Conservation (phyloP, 2,797 vertebrate genomes). For the Falco cherrug region DNA sequence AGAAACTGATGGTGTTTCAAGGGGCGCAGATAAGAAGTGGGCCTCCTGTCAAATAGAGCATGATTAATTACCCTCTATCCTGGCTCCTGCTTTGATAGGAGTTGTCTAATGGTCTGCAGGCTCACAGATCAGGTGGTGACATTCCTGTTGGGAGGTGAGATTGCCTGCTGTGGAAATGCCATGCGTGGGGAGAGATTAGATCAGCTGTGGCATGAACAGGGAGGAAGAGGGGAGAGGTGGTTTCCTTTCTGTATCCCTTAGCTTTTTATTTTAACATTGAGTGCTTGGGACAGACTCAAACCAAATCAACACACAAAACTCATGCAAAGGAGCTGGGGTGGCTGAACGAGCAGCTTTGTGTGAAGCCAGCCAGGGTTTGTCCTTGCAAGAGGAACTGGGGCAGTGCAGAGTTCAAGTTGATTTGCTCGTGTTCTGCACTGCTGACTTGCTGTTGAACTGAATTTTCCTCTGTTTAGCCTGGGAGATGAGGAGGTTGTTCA, state of each 20-base stretch:
- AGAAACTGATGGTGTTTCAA: slow-evolving; percentile 59
- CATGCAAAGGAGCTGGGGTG: background rate
- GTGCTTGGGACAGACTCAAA: background rate
- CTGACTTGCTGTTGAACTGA: background rate
- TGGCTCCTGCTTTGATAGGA: slow-evolving; percentile 58
- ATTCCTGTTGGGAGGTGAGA: background rate
- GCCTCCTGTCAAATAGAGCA: slow-evolving; percentile 69
- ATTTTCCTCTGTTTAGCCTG: background rate
- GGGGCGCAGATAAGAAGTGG: slow-evolving; percentile 74
- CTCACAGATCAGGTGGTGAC: slow-evolving; percentile 25
- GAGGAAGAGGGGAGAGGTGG: background rate
- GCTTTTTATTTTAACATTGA: background rate
- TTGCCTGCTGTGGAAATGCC: background rate
- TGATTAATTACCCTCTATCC: slow-evolving; percentile 74
- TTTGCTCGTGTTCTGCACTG: background rate
- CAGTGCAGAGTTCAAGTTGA: background rate
- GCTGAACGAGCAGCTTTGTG: background rate
- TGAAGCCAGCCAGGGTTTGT: background rate
- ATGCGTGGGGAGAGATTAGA: background rate
- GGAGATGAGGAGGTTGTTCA: background rate
- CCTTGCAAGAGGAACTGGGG: background rate
- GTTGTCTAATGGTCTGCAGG: slow-evolving; percentile 61
- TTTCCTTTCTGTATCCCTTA: background rate
- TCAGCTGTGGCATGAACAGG: background rate
- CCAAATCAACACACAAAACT: background rate